phyloP scores from a whole-genome alignment of 2,797 vertebrate genomes.

The Neosalanx taihuensis region DNA sequence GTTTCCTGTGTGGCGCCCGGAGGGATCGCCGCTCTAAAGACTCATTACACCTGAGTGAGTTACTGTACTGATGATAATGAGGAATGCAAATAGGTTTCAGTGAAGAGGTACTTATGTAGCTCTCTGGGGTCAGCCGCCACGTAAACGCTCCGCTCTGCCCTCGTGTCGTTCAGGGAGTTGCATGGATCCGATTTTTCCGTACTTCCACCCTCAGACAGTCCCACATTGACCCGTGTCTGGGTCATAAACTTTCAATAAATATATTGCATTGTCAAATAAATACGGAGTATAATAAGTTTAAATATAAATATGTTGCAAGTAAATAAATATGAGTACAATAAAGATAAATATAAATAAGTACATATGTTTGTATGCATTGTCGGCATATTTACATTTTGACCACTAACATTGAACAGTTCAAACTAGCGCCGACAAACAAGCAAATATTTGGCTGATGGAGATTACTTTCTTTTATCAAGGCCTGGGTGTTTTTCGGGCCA shows the following conservation, averaged over 20 bases:
- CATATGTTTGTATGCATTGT: background rate
- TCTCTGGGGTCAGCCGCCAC: background rate
- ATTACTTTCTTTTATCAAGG: background rate
- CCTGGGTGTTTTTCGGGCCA: constrained; percentile 2
- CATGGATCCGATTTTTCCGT: background rate
- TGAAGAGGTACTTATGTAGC: background rate
- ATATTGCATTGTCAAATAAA: background rate
- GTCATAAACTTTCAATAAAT: background rate
- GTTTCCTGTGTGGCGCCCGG: background rate
- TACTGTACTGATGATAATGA: background rate
- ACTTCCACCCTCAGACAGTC: too few species aligned
- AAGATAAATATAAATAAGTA: too few species aligned
- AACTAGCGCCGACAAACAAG: background rate
- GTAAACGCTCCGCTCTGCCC: background rate
- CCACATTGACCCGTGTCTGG: background rate
- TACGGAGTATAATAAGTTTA: too few species aligned
- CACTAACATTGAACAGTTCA: background rate
- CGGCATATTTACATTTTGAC: background rate
- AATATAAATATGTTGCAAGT: too few species aligned
- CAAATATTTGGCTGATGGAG: background rate
- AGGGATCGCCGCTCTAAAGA: background rate
- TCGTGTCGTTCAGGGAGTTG: background rate
- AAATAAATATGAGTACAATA: too few species aligned
- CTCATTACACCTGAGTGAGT: background rate
- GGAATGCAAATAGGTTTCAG: background rate